phyloP scores from a whole-genome alignment of 2,888 invertebrate genomes.

The Alentia gelatinosa region DNA sequence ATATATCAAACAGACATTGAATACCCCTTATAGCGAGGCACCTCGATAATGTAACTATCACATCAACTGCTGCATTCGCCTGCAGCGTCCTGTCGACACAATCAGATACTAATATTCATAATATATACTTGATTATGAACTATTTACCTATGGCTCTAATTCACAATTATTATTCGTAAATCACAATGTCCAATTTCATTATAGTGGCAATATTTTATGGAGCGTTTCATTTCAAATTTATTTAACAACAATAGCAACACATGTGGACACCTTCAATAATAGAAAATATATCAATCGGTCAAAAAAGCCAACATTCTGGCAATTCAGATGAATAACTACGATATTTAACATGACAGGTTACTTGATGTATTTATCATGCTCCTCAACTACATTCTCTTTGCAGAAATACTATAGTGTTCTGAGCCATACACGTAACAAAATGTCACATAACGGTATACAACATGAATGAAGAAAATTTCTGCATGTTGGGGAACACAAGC shows the following conservation, averaged over 20 bases:
- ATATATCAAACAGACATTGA: not conserved
- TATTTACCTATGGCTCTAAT: conserved; percentile 2
- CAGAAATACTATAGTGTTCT: not conserved
- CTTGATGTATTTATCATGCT: not conserved
- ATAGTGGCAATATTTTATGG: conserved; percentile 17
- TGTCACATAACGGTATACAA: not conserved
- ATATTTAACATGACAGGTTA: not conserved
- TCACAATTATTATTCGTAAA: not conserved
- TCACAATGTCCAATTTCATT: conserved; percentile 32
- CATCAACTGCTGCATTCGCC: not conserved
- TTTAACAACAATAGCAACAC: not conserved
- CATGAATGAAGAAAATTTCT: not conserved
- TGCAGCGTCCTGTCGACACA: not conserved
- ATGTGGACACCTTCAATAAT: not conserved
- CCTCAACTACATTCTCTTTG: not conserved
- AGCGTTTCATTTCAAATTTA: not conserved
- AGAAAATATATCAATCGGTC: not conserved
- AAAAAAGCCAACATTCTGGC: not conserved
- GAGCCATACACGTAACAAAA: not conserved
- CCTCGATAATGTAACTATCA: not conserved
- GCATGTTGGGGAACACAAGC: not conserved
- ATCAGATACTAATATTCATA: not conserved
- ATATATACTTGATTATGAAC: not conserved
- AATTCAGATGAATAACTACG: not conserved
- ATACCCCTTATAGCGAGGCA: not conserved